Evolutionary conservation across 2,888 invertebrate genomes (phyloP), one percentile per base, ranked within the genome.

Genomic region (Marasmarcha lunaedactyla): DNA sequence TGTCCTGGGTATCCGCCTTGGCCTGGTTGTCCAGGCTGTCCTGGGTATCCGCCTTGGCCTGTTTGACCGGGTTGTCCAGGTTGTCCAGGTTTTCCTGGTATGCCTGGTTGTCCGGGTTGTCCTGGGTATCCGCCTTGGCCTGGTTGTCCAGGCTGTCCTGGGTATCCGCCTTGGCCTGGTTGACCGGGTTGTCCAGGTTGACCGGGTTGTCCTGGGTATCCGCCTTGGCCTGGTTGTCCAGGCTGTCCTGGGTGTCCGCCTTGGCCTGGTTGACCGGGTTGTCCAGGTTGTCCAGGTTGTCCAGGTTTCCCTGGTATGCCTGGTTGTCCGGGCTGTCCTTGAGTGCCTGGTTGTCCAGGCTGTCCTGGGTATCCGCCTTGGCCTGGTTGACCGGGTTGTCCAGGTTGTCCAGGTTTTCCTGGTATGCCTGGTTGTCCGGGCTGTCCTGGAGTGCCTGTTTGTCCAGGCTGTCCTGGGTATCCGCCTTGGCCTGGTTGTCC

Each of bases 31-130:
- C 43, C 45, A 0, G 45, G 47, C 12, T 39, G 9, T 14, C 44
- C 45, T 0, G 46, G 50, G 1, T 43, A 7, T 0, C 49, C 54
- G 5, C n/a, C n/a, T n/a, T n/a, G n/a, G n/a, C n/a, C n/a, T n/a
- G 52, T 51, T 1, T 51, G 37, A 2, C 50, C 51, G n/a, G 49
- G 48, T 4, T 44, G 42, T 7, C 52, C 53, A 3, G 50, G 51
- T 0, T 48, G 13, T 27, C 49, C 55, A 9, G 49, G 51, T 5
- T 52, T 37, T 12, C 76, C 83, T 1, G 88, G 88, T 33, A 46
- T 5, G 7, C 47, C 49, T 10, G 47, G 46, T 7, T 48, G 36
- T 7, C 50, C 51, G 0, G 48, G 48, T 27, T 50, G 42, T 15
- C 48, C 58, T 43, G 57, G 55, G 1, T 46, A 35, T 2, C 61